Base-by-base conservation (phyloP, 2,888 invertebrate genomes). In the Eueremaeus valkanovi region DNA sequence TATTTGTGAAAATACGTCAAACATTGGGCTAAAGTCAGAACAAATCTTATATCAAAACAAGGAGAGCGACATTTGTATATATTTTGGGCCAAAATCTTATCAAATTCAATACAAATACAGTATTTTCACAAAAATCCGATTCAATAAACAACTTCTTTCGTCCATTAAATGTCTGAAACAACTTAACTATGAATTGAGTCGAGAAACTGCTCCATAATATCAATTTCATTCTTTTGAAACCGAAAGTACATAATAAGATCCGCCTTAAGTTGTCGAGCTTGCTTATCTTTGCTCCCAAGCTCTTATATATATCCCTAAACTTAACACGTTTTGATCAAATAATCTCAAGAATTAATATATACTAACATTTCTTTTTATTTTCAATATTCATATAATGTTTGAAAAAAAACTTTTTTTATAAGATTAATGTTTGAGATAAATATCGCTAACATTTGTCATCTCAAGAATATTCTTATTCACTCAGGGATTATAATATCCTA, bases 271-370 rank as follows among this genome's bases (percentile, higher is more conserved):
- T 68, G 21, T 66, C 27, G 31, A 21, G 68, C 6, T 27, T 55
- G 3, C 3, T 5, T 9, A 6, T 27, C 24, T 55, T 27, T 24
- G 8, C 11, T 3, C 5, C 3, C 18, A 55, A 27, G n/a, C n/a
- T n/a, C n/a, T n/a, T 55, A 3, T 24, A 45, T 45, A 18, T 3
- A 27, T 21, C 18, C 55, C 24, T 55, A 24, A 9, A 21, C 27
- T 24, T 21, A 55, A 55, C 8, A 27, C 5, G 5, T 55, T 55
- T 8, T 55, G 21, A 27, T 55, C 27, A 55, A 5, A 55, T 55
- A 55, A 55, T 27, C 55, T 55, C 55, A 55, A 24, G 55, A 55
- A 55, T 55, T 55, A 55, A 55, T 21, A 24, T 24, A 45, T 45
- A 11, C 11, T 11, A 45, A 45, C 3, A 18, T 45, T 45, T 45